phyloP scores from a whole-genome alignment of 2,888 invertebrate genomes.

The Cerastis rubricosa region DNA sequence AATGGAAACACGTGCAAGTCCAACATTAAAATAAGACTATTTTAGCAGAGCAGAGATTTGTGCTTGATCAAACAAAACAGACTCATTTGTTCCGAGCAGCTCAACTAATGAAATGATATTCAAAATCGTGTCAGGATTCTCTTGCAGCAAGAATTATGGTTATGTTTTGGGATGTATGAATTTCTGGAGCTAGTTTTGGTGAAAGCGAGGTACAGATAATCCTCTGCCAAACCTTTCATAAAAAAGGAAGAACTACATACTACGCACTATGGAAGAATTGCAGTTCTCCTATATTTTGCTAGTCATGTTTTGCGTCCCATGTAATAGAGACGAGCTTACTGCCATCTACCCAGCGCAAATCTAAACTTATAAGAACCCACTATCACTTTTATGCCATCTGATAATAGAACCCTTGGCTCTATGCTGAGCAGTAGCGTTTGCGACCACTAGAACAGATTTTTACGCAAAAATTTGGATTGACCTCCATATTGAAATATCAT shows the following conservation, averaged over 20 bases:
- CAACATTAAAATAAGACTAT: slow-evolving; percentile 51
- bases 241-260: too few relatives aligned
- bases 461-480: too few relatives aligned
- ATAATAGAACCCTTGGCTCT: too few relatives aligned
- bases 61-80: slow-evolving; percentile 68
- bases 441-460: too few relatives aligned
- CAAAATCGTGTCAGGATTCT: slow-evolving; percentile 66
- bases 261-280: too few relatives aligned
- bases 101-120: slow-evolving; percentile 75
- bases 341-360: not conserved
- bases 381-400: too few relatives aligned
- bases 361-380: too few relatives aligned
- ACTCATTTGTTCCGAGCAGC: slow-evolving; percentile 60
- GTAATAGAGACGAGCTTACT: not conserved
- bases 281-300: not conserved
- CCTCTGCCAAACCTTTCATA: too few relatives aligned
- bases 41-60: slow-evolving; percentile 52
- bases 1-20: slow-evolving; percentile 39
- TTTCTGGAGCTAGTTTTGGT: slow-evolving; percentile 4
- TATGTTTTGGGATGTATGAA: slow-evolving; percentile 1
- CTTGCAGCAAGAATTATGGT: slow-evolving; percentile 26
- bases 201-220: not conserved
- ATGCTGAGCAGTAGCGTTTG: too few relatives aligned
- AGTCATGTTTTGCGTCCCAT: not conserved
- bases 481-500: too few relatives aligned